A percentile compares a stretch with the other conserved stretches of the same genome.
Evolutionary conservation across 2,888 invertebrate genomes (phyloP).

Genomic region (Heliconius charithonia): DNA sequence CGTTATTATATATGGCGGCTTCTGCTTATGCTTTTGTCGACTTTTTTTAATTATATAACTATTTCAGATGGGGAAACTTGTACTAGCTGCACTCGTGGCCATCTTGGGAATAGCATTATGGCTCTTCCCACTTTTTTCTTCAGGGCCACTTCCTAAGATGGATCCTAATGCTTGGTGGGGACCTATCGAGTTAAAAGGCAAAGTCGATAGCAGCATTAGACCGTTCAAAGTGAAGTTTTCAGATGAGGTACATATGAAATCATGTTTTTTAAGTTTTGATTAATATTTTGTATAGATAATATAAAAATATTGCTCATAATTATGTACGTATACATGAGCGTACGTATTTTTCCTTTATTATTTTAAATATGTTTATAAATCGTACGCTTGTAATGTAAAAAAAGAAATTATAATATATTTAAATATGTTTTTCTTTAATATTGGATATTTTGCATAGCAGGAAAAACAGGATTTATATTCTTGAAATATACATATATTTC

Average conservation of each 20-base stretch:
- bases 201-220: conserved; percentile 79
- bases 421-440: background rate
- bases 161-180: conserved; percentile 6
- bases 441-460: background rate
- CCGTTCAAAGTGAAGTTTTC: conserved; percentile 85
- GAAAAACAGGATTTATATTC: background rate
- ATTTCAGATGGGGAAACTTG: conserved; percentile 9
- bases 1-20: background rate
- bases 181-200: conserved; percentile 41
- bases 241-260: conserved; percentile 77
- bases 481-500: background rate
- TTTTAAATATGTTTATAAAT: too few species aligned
- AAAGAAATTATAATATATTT: background rate
- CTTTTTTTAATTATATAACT: background rate
- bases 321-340: too few species aligned
- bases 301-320: background rate
- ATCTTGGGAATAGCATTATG: background rate
- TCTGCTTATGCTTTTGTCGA: too few species aligned
- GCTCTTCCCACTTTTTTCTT: background rate
- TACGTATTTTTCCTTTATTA: background rate
- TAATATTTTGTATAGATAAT: background rate
- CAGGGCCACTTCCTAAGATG: conserved; percentile 5
- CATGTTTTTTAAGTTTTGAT: background rate
- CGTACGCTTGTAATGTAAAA: background rate
- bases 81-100: background rate